These are phyloP conservation scores for Cosmia pyralina DNA, from an alignment of 2,888 invertebrate genomes.

Conservation along the genomic window DNA sequence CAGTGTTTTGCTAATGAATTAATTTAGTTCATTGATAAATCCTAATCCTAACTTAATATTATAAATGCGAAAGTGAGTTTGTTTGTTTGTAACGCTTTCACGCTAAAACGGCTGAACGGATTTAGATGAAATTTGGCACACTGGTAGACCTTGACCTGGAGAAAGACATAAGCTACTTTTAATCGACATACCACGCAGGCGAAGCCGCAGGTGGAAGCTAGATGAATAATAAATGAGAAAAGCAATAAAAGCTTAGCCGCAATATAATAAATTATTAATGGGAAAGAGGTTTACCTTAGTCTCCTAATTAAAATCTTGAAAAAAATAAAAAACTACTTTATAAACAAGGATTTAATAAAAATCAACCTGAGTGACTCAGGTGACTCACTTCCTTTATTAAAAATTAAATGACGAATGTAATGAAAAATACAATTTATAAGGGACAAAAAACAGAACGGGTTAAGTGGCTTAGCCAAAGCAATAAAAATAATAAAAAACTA, in stretches of 20 bases:
- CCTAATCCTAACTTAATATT: too few relatives aligned
- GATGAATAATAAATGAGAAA: background rate
- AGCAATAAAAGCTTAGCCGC: background rate
- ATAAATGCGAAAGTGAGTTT: too few relatives aligned
- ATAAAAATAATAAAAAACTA: slow-evolving; percentile 60
- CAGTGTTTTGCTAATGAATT: background rate
- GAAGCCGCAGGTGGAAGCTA: too few relatives aligned
- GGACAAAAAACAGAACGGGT: slow-evolving; percentile 61
- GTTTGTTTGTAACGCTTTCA: too few relatives aligned
- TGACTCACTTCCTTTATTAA: slow-evolving; percentile 53
- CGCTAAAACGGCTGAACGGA: too few relatives aligned
- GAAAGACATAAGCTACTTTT: too few relatives aligned
- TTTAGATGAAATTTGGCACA: too few relatives aligned
- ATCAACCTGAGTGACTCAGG: slow-evolving; percentile 48
- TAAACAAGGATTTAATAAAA: slow-evolving; percentile 25
- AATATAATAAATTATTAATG: slow-evolving; percentile 16
- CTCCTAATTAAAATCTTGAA: slow-evolving; percentile 21
- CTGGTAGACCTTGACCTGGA: too few relatives aligned
- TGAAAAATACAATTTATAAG: slow-evolving; percentile 54
- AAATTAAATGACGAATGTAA: slow-evolving; percentile 51
- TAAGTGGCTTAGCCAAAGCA: slow-evolving; percentile 61
- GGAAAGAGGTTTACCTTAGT: slow-evolving; percentile 16
- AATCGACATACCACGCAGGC: too few relatives aligned
- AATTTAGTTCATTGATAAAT: background rate
- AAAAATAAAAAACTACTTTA: slow-evolving; percentile 10